A percentile compares a stretch with the other conserved stretches of the same genome.
phyloP scores from a whole-genome alignment of 1,140 invertebrate species.

The Diabrotica undecimpunctata region DNA sequence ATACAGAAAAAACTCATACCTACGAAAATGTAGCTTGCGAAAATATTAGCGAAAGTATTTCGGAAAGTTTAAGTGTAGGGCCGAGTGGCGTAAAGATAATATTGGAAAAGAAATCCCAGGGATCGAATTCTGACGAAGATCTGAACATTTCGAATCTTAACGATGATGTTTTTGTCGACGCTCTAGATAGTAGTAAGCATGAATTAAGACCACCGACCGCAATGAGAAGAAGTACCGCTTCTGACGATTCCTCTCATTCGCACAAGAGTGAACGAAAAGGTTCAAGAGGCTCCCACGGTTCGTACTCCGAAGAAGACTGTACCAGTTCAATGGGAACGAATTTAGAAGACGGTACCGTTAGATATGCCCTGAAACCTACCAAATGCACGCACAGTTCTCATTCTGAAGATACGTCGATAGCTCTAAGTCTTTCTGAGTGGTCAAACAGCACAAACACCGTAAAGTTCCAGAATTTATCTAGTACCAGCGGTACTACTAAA shows the following conservation, averaged over 20 bases:
- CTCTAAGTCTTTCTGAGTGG: conserved; percentile 78
- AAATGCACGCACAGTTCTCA: conserved; percentile 74
- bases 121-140: conserved; percentile 62
- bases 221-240: conserved; percentile 42
- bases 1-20: conserved; percentile 43
- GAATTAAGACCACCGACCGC: conserved; percentile 44
- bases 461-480: conserved; percentile 68
- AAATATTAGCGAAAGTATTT: conserved; percentile 37
- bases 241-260: conserved; percentile 45
- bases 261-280: conserved; percentile 32
- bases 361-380: conserved; percentile 70
- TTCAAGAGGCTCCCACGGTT: conserved; percentile 58
- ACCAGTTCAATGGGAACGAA: conserved; percentile 61
- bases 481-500: conserved; percentile 61
- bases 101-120: conserved; percentile 52
- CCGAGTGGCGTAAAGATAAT: conserved; percentile 45
- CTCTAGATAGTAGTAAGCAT: conserved; percentile 33
- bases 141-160: conserved; percentile 53
- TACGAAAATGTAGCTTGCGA: conserved; percentile 45
- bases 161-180: conserved; percentile 61
- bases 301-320: conserved; percentile 64
- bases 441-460: conserved; percentile 78
- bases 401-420: conserved; percentile 79
- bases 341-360: conserved; percentile 69
- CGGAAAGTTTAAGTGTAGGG: conserved; percentile 40